phyloP scores from a whole-genome alignment of 2,888 invertebrate species.

The Scelioninae gen. 1 region DNA sequence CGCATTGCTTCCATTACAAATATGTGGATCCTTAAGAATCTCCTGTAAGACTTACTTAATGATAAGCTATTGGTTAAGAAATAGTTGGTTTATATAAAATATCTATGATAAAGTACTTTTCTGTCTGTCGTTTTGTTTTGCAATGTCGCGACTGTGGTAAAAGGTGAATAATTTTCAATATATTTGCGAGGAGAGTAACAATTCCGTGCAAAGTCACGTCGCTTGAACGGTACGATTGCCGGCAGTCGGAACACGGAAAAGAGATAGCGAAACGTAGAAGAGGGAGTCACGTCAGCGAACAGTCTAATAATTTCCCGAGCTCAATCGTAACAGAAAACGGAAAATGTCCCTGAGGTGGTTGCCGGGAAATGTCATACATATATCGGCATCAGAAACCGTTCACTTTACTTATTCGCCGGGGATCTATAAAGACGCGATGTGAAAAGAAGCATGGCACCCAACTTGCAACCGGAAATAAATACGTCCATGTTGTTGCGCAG shows the following conservation, averaged over 20 bases:
- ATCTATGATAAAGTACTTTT: slow-evolving; percentile 1
- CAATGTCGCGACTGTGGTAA: slow-evolving; percentile 2
- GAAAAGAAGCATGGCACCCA: slow-evolving; percentile 57
- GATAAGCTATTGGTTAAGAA: too few species aligned
- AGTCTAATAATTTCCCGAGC: slow-evolving; percentile 76
- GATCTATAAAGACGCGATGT: slow-evolving; percentile 61
- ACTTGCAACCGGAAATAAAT: slow-evolving; percentile 59
- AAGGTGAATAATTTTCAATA: slow-evolving; percentile 25
- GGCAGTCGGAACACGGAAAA: neutral
- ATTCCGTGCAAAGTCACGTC: slow-evolving; percentile 12
- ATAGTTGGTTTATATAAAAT: neutral
- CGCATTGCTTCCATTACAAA: too few species aligned
- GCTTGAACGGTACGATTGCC: slow-evolving; percentile 9
- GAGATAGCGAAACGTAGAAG: neutral
- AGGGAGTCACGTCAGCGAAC: slow-evolving; percentile 63
- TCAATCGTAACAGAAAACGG: slow-evolving; percentile 76
- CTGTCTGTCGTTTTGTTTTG: slow-evolving; percentile 4
- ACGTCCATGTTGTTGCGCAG: slow-evolving; percentile 28
- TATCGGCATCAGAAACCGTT: slow-evolving; percentile 74
- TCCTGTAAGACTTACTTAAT: too few species aligned
- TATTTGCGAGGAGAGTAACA: slow-evolving; percentile 21
- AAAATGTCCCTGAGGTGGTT: slow-evolving; percentile 72
- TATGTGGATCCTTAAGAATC: too few species aligned
- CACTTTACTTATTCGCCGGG: slow-evolving; percentile 69
- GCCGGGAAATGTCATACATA: slow-evolving; percentile 75